These are phyloP conservation scores for Dryas iulia DNA, from an alignment of 1,140 invertebrate species.

Conservation along the genomic window DNA sequence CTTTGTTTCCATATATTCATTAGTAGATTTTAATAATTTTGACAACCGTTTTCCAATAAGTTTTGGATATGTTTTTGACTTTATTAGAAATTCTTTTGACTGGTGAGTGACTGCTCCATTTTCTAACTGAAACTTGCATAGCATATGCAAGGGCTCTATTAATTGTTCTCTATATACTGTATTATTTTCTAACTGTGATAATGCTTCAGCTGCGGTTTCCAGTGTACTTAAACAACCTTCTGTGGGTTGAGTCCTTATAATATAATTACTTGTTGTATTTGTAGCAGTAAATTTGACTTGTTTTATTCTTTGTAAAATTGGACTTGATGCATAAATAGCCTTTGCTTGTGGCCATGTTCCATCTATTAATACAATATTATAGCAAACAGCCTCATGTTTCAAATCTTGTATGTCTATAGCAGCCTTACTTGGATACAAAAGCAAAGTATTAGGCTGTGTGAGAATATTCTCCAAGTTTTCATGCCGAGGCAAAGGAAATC, in stretches of 20 bases:
- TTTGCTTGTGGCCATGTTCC: conserved; percentile 97
- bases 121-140: conserved; percentile 92
- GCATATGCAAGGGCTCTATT: conserved; percentile 88
- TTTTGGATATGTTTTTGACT: conserved; percentile 92
- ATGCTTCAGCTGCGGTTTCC: conserved; percentile 92
- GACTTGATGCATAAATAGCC: conserved; percentile 88
- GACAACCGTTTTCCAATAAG: conserved; percentile 89
- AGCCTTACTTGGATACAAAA: conserved; percentile 90
- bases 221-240: conserved; percentile 95
- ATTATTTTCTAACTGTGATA: conserved; percentile 88
- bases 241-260: conserved; percentile 95
- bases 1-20: conserved; percentile 34
- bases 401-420: conserved; percentile 83
- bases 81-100: conserved; percentile 93
- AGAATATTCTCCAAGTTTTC: conserved; percentile 85
- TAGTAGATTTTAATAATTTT: conserved; percentile 78
- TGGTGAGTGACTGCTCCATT: conserved; percentile 96
- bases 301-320: conserved; percentile 83
- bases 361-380: conserved; percentile 93
- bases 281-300: conserved; percentile 89
- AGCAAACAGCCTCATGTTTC: conserved; percentile 73
- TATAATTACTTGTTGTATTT: conserved; percentile 88
- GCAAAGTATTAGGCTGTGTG: conserved; percentile 85
- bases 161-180: conserved; percentile 84
- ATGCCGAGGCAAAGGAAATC: conserved; percentile 87